phyloP scores from a whole-genome alignment of 2,797 vertebrate species.

The Pangasius djambal region DNA sequence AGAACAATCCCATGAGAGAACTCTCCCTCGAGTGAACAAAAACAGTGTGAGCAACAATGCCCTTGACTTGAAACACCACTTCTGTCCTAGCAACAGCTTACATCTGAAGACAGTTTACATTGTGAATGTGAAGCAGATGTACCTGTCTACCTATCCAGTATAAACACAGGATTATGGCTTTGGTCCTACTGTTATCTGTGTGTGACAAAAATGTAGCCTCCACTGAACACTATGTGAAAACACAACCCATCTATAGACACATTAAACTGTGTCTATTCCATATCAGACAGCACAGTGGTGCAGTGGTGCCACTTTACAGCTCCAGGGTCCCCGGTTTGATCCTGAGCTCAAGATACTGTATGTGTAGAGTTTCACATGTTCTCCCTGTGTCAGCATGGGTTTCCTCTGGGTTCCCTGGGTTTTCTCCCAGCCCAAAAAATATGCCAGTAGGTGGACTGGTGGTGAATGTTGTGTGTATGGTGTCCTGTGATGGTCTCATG shows the following conservation, averaged over 20 bases:
- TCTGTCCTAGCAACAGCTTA: slow-evolving; percentile 45
- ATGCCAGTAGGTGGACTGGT: background rate
- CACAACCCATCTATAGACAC: background rate
- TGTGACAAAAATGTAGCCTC: slow-evolving; percentile 38
- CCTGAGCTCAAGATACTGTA: background rate
- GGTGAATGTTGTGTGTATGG: background rate
- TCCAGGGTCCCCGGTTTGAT: background rate
- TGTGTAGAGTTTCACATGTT: background rate
- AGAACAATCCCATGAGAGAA: slow-evolving; percentile 48
- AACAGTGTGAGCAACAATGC: slow-evolving; percentile 63
- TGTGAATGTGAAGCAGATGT: slow-evolving; percentile 42
- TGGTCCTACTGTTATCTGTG: slow-evolving; percentile 49
- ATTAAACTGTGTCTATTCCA: background rate
- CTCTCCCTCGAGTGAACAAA: slow-evolving; percentile 54
- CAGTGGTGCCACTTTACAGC: background rate
- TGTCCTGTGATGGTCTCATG: background rate
- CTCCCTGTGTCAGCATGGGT: background rate
- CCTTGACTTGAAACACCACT: slow-evolving; percentile 69
- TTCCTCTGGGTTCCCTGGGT: background rate
- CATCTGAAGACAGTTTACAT: slow-evolving; percentile 52
- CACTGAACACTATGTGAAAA: slow-evolving; percentile 28
- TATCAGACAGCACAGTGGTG: background rate
- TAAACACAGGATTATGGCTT: slow-evolving; percentile 43
- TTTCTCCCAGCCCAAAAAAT: background rate
- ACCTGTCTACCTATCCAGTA: slow-evolving; percentile 44